Conservation (phyloP, 2,113 vertebrate species). For the Lota lota region DNA sequence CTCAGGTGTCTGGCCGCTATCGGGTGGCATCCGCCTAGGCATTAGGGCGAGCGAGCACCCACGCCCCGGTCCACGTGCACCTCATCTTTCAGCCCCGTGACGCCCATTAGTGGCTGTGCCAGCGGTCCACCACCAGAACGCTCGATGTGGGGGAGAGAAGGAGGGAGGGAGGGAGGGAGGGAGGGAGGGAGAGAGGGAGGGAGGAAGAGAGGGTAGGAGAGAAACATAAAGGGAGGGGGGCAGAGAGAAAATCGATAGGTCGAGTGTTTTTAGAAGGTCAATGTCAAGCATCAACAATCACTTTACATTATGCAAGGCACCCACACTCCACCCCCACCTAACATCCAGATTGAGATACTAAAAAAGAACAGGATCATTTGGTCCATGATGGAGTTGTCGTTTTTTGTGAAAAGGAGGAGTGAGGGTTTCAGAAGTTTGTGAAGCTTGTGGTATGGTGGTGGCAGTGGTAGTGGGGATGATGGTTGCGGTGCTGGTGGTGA, state of each 20-base stretch:
- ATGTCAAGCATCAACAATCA: conserved; percentile 62
- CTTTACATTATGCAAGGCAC: conserved; percentile 47
- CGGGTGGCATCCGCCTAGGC: conserved; percentile 57
- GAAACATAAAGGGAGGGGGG: conserved; percentile 10
- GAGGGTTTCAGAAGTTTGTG: too few relatives aligned
- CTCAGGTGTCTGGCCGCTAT: conserved; percentile 70
- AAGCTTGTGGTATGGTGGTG: too few relatives aligned
- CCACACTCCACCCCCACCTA: too few relatives aligned
- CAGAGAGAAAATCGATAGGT: conserved; percentile 55
- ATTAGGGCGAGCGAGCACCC: conserved; percentile 23
- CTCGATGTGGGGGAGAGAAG: too few relatives aligned
- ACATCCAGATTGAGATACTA: conserved; percentile 42
- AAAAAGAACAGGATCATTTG: conserved; percentile 27
- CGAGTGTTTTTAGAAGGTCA: conserved; percentile 62
- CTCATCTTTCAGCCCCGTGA: conserved; percentile 43
- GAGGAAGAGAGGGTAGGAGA: not conserved
- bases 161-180: too few relatives aligned
- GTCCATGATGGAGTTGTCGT: conserved; percentile 44
- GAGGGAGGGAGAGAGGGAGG: too few relatives aligned
- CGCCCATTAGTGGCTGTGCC: conserved; percentile 46
- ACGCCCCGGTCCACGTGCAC: conserved; percentile 43
- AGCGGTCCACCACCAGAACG: not conserved
- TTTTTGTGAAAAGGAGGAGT: not conserved
- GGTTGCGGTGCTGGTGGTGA: too few relatives aligned
- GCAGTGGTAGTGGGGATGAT: too few relatives aligned